Percentiles rank a stretch among this genome's conserved stretches.
phyloP scores from a whole-genome alignment of 2,797 vertebrate species.

The Pseudochromis fuscus region DNA sequence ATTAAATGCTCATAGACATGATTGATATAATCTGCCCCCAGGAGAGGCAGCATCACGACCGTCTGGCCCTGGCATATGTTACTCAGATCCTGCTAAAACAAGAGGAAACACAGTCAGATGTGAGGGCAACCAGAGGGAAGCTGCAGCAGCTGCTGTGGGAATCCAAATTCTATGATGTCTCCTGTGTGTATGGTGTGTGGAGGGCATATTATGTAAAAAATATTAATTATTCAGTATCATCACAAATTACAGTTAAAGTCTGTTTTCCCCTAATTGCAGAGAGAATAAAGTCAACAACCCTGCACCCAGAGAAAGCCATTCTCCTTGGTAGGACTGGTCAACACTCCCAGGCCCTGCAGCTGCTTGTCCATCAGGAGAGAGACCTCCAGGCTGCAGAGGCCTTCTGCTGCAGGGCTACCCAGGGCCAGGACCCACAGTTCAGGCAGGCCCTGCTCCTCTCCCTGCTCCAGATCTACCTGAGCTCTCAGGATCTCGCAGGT shows the following conservation, averaged over 20 bases:
- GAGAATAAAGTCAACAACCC: slow-evolving; percentile 63
- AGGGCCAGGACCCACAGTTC: slow-evolving; percentile 53
- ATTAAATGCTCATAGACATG: slow-evolving; percentile 40
- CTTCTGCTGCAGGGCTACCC: slow-evolving; percentile 76
- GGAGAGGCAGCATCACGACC: slow-evolving; percentile 79
- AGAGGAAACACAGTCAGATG: slow-evolving; percentile 42
- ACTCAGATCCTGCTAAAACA: slow-evolving; percentile 51
- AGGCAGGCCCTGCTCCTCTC: slow-evolving; percentile 63
- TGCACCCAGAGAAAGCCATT: slow-evolving; percentile 78
- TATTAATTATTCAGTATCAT: slow-evolving; percentile 1
- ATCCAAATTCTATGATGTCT: slow-evolving; percentile 71
- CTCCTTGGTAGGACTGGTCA: slow-evolving; percentile 72
- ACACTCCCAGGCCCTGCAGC: slow-evolving; percentile 74
- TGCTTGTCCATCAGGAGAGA: slow-evolving; percentile 70
- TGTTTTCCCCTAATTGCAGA: slow-evolving; percentile 61
- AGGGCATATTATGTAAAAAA: neutral
- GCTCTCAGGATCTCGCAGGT: slow-evolving; percentile 35
- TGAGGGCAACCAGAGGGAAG: slow-evolving; percentile 66
- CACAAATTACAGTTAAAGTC: neutral
- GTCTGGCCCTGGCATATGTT: slow-evolving; percentile 78
- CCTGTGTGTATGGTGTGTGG: slow-evolving; percentile 66
- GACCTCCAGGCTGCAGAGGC: slow-evolving; percentile 74
- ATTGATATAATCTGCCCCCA: slow-evolving; percentile 60
- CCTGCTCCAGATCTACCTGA: slow-evolving; percentile 77
- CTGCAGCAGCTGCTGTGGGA: slow-evolving; percentile 80